Evolutionary conservation across 2,888 invertebrate genomes (phyloP), one percentile per base, ranked within the genome.

Genomic region (Tetranychus truncatus): DNA sequence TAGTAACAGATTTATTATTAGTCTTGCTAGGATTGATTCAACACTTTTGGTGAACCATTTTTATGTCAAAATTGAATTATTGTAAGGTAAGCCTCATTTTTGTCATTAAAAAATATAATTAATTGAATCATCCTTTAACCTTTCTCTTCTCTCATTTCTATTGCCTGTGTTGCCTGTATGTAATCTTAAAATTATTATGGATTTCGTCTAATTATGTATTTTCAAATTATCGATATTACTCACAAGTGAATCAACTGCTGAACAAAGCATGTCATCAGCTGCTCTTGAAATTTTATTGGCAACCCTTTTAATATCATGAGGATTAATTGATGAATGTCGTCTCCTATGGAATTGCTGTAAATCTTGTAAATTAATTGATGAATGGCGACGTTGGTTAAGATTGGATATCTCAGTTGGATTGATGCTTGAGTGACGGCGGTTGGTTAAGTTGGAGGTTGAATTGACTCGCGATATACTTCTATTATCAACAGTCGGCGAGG

Each of bases 201-300:
- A 34, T 34, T 34, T 34, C 2, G 34, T 34, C 34, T 34, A 34
- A 55, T 55, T 55, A 55, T 9, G 55, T 15, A 2, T 55, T 55
- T 55, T 0, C 55, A 20, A 20, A 55, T 55, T 7, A 15, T 15
- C 9, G 1, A 9, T 20, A 20, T 24, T 5, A 20, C 69, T 69
- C 8, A 69, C 69, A 7, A 69, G 20, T 11, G 69, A 69, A 69
- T 73, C 73, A 15, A 65, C 65, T n/a, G 67, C 69, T n/a, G 66
- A 66, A 66, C 20, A 20, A 18, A 74, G 15, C 45, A 69, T 44
- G n/a, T 74, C 69, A 45, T 66, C 74, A 11, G 74, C 69, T 45
- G 69, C 66, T 45, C 45, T 45, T n/a, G 69, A 45, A 15, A 74
- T 67, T 44, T 74, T 74, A 46, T 74, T 74, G 8, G 74, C 74